Base-by-base conservation (phyloP, 1,140 invertebrate species). In the Acromyrmex echinatior region DNA sequence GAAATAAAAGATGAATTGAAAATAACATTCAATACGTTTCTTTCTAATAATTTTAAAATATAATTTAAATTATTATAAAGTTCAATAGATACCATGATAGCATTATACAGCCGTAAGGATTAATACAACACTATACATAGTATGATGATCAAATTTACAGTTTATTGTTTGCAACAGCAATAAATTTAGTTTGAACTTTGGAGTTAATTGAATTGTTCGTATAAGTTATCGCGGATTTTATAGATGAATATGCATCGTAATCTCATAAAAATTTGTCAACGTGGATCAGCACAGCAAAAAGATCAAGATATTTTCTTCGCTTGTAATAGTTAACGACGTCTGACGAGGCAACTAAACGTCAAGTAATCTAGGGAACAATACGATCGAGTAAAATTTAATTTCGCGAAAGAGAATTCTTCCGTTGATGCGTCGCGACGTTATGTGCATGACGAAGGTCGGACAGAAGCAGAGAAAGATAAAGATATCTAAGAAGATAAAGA, bases 401-500 rank as follows among this genome's bases (percentile, higher is more conserved):
- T 90, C 63, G 70, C 74, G 21, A 65, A 25, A 53, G 77, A n/a
- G 71, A 73, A 71, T 65, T 63, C 63, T 82, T 58, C 53, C 58
- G 49, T 51, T 51, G 39, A 51, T 45, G 51, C 53, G 49, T 10
- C 12, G 25, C 25, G 28, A 35, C 60, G 25, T 25, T 45, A 1
- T 25, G 51, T 39, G 51, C 70, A 74, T 74, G 80, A 39, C 21
- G 79, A 25, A 84, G 45, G 31, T 51, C 5, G 53, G 35, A 65
- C 70, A 28, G 60, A 60, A 88, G 74, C 63, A 28, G 28, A 39
- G 35, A 39, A 39, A 73, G 77, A 66, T 51, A 51, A 51, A 51
- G 49, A 51, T 51, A 51, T 90, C 90, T 91, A 91, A 91, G 90
- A 80, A 87, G 87, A 91, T 90, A 88, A 90, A 90, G 87, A 62